These are phyloP conservation scores for Hemibagrus wyckioides DNA, from an alignment of 2,113 vertebrate species.

Conservation along the genomic window DNA sequence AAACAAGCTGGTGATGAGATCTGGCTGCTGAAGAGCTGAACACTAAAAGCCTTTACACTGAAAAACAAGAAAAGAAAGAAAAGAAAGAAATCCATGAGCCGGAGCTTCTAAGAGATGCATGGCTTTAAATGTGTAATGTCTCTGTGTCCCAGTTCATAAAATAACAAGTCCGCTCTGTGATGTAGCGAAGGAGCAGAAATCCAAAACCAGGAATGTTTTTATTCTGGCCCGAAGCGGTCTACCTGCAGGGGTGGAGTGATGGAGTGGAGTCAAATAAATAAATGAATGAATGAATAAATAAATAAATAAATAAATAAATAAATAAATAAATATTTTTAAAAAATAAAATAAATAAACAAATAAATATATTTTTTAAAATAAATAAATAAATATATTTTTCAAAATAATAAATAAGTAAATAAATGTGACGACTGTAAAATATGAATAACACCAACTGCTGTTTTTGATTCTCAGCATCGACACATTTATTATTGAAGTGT, in stretches of 20 bases:
- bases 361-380: too few relatives aligned
- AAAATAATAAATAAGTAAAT: too few relatives aligned
- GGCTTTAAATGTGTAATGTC: not conserved
- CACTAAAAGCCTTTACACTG: not conserved
- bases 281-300: too few relatives aligned
- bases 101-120: not conserved
- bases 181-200: conserved; percentile 5
- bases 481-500: too few relatives aligned
- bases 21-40: not conserved
- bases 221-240: not conserved
- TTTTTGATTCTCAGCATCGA: too few relatives aligned
- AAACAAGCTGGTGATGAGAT: not conserved
- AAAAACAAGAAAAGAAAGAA: too few relatives aligned
- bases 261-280: not conserved
- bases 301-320: too few relatives aligned
- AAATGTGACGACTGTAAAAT: too few relatives aligned
- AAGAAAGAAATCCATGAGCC: not conserved
- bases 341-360: not conserved
- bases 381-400: too few relatives aligned
- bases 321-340: too few relatives aligned
- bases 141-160: conserved; percentile 21
- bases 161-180: not conserved
- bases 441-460: too few relatives aligned
- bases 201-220: conserved; percentile 8
- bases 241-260: conserved; percentile 1